phyloP scores from a whole-genome alignment of 2,113 vertebrate species.

The Bucco capensis region DNA sequence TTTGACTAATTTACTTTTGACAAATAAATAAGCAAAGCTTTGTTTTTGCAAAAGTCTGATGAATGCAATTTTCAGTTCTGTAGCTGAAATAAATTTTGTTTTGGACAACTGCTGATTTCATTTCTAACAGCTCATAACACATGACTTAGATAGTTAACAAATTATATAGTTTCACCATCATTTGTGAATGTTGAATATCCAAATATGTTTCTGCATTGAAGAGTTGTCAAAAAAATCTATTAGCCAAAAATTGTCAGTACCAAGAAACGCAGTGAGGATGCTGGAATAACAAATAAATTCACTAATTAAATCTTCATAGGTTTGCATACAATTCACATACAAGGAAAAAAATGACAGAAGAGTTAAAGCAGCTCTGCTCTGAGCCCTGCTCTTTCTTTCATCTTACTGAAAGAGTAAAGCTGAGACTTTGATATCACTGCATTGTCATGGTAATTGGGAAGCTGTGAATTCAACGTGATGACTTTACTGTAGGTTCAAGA shows the following conservation, averaged over 20 bases:
- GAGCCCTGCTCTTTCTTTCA: neutral
- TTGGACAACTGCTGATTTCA: neutral
- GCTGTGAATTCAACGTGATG: slow-evolving; percentile 12
- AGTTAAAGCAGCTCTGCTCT: neutral
- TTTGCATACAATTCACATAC: neutral
- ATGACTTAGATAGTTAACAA: neutral
- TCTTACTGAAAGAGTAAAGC: slow-evolving; percentile 9
- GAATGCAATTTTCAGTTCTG: neutral
- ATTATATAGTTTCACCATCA: neutral
- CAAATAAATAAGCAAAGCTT: slow-evolving; percentile 23
- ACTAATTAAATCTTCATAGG: neutral
- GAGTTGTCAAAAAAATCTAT: neutral
- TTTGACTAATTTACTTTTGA: slow-evolving; percentile 14
- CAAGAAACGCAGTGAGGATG: neutral
- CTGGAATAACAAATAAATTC: neutral
- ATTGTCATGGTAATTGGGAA: slow-evolving; percentile 56
- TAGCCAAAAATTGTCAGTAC: neutral
- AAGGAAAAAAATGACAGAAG: neutral
- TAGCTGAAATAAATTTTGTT: neutral
- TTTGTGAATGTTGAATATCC: neutral
- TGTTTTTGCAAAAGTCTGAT: neutral
- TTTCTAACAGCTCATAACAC: neutral
- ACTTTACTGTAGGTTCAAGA: neutral
- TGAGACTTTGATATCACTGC: slow-evolving; percentile 28
- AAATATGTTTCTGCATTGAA: neutral